Evolutionary conservation across 2,797 vertebrate genomes (phyloP).

Genomic region (Liasis olivaceus): DNA sequence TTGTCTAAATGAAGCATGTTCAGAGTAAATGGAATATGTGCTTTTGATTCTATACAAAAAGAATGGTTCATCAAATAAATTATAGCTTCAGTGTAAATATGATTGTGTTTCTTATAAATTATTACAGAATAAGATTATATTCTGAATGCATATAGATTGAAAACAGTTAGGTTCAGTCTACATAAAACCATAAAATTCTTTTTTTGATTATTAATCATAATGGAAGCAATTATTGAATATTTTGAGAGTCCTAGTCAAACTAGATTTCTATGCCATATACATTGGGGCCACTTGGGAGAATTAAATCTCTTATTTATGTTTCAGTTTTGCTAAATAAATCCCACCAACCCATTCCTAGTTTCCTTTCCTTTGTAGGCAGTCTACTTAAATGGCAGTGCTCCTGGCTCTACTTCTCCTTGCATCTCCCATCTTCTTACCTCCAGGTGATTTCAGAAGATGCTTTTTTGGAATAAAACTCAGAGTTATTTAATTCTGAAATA

Average conservation of each 20-base stretch:
- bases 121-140: background rate
- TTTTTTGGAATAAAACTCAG: background rate
- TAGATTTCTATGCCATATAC: background rate
- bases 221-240: background rate
- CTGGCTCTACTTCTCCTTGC: background rate
- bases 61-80: background rate
- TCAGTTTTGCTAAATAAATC: background rate
- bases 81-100: background rate
- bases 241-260: background rate
- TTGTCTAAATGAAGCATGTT: background rate
- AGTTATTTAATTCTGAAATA: background rate
- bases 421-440: background rate
- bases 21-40: background rate
- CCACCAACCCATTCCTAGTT: background rate
- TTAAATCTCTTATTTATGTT: background rate
- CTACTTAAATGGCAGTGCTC: background rate
- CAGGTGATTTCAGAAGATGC: background rate
- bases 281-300: background rate
- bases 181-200: background rate
- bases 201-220: background rate
- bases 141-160: background rate
- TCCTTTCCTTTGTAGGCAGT: background rate
- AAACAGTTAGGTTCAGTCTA: background rate
- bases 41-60: background rate
- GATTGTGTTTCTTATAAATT: background rate